These are phyloP conservation scores for Cavia porcellus DNA, from an alignment of 2,113 vertebrate genomes.

Conservation along the genomic window DNA sequence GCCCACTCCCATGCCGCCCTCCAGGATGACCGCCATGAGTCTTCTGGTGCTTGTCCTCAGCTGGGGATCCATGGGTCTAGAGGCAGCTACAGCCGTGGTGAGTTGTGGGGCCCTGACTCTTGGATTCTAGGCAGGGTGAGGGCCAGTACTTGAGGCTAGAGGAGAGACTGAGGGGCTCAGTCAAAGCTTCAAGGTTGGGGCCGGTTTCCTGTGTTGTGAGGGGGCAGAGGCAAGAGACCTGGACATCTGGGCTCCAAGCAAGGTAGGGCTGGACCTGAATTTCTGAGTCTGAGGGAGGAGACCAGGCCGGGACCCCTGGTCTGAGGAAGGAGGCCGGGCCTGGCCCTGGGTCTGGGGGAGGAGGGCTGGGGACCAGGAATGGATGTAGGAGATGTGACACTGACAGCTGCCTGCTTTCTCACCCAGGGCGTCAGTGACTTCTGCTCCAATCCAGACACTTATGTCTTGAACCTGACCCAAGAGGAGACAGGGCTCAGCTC, in stretches of 20 bases:
- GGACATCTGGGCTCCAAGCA: no score
- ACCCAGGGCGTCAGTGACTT: conserved; percentile 95
- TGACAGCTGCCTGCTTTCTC: no score
- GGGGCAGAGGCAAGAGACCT: not conserved
- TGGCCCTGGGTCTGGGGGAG: not conserved
- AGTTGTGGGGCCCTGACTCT: conserved; percentile 79
- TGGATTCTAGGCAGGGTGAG: no score
- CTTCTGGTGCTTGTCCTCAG: conserved; percentile 94
- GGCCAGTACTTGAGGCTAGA: not conserved
- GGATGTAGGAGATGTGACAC: rapidly evolving
- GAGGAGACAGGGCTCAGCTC: conserved; percentile 91
- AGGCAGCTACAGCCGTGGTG: conserved; percentile 94
- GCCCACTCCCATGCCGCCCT: not conserved
- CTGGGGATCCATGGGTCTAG: conserved; percentile 95
- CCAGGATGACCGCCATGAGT: conserved; percentile 94
- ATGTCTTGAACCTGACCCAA: conserved; percentile 93
- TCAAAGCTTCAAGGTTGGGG: not conserved
- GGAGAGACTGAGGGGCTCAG: not conserved
- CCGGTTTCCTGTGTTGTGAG: not conserved
- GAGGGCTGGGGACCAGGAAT: not conserved
- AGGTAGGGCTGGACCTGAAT: no score
- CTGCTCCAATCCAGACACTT: conserved; percentile 92
- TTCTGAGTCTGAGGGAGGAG: no score
- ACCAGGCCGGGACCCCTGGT: not conserved
- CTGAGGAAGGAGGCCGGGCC: not conserved